Base-by-base conservation (phyloP, 2,888 invertebrate genomes). In the Cactoblastis cactorum region DNA sequence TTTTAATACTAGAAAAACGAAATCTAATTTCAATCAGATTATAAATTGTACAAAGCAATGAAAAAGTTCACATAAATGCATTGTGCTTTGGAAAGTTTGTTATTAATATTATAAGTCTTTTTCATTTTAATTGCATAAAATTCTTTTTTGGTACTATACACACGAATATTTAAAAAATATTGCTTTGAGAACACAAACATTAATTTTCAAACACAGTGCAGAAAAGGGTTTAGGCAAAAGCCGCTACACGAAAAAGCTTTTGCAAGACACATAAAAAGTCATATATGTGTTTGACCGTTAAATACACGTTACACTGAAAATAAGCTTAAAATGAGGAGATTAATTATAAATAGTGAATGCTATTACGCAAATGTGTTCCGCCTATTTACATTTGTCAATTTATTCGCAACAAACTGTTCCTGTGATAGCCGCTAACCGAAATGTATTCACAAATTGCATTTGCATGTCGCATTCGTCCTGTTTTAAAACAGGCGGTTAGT, bases 401-500 rank as follows among this genome's bases (percentile, higher is more conserved):
- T 50, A 38, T 45, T 22, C 41, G 24, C 15, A 9, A 41, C 38
- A 34, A 32, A 45, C 19, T 17, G 17, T 11, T 34, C 47, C n/a
- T 24, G 34, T 11, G 22, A 12, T 22, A 52, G 56, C 61, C 62
- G 51, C 57, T 60, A 61, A 65, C 61, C 51, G 54, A 53, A 61
- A 58, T 60, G 58, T 55, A 65, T 61, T 55, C 56, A 61, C 59
- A 69, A 74, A 73, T 71, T 70, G 63, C 61, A 62, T 65, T 67
- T 64, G 45, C 67, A 54, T 69, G 67, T 66, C 58, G 56, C 65
- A 56, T 58, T 54, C 53, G 28, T 45, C 51, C 54, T 61, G 63
- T 69, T 67, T 67, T 52, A 67, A 35, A 71, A 69, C 61, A 72
- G 69, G 67, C 62, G 65, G 66, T 59, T 65, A 58, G 65, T 71